A percentile compares a stretch with the other conserved stretches of the same genome.
phyloP scores from a whole-genome alignment of 1,140 invertebrate species.

The Leptopilina clavipes region DNA sequence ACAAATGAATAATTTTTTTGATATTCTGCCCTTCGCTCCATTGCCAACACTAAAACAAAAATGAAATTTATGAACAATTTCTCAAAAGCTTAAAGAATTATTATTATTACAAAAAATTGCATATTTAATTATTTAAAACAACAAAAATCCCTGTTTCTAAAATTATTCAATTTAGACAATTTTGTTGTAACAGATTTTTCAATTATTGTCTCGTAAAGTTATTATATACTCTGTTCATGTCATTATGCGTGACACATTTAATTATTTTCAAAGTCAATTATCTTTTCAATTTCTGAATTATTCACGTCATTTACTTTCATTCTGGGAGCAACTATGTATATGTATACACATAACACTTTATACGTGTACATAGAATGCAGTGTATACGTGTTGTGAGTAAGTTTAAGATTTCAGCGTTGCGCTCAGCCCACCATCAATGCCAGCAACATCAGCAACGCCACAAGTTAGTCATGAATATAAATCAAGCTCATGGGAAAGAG shows the following conservation, averaged over 20 bases:
- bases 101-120: no score
- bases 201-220: no score
- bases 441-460: constrained; percentile 43
- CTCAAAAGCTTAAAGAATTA: no score
- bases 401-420: constrained; percentile 29
- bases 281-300: constrained; percentile 8
- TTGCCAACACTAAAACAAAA: no score
- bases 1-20: no score
- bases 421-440: constrained; percentile 38
- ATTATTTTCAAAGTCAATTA: neutral
- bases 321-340: neutral
- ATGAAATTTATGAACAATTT: no score
- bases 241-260: neutral
- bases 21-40: no score
- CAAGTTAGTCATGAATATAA: constrained; percentile 62
- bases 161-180: no score
- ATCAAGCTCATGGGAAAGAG: constrained; percentile 44
- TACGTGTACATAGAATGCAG: neutral
- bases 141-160: no score
- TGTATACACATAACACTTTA: neutral
- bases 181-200: no score
- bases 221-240: neutral
- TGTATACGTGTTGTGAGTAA: neutral
- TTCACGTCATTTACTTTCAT: constrained; percentile 15
- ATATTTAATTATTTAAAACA: no score